Percentiles rank a stretch among this genome's conserved stretches.
Evolutionary conservation across 2,113 vertebrate genomes (phyloP).

Genomic region (Psilopsiagon aymara): DNA sequence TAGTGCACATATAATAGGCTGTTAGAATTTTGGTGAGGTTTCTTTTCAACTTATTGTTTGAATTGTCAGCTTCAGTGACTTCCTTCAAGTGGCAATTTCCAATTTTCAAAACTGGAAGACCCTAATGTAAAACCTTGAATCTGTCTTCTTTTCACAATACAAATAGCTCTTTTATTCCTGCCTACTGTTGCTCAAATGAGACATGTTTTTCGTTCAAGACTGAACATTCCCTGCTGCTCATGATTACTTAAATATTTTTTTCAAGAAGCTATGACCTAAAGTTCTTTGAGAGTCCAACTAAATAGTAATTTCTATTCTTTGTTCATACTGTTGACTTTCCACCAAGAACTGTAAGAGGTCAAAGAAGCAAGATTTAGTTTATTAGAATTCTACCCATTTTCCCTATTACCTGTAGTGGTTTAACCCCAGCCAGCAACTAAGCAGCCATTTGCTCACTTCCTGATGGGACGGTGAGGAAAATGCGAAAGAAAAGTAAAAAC

Average conservation of each 20-base stretch:
- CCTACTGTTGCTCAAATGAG: background rate
- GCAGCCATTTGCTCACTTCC: background rate
- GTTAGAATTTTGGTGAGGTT: background rate
- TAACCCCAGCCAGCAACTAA: background rate
- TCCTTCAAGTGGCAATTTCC: background rate
- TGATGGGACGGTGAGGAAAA: background rate
- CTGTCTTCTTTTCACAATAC: background rate
- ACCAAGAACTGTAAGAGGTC: background rate
- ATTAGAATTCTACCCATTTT: background rate
- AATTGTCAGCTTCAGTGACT: background rate
- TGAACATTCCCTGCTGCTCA: background rate
- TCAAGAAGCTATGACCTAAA: background rate
- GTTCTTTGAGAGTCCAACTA: background rate
- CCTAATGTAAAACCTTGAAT: background rate
- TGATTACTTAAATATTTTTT: background rate
- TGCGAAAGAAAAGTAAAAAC: background rate
- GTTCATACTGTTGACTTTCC: background rate
- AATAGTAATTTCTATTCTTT: background rate
- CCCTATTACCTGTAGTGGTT: background rate
- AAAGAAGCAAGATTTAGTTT: background rate
- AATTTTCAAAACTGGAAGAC: background rate
- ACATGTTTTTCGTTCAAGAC: background rate
- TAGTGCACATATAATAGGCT: background rate
- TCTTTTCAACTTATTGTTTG: background rate
- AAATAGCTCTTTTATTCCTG: background rate